Evolutionary conservation across 2,888 invertebrate genomes (phyloP).

Genomic region (Drosophila mimica): DNA sequence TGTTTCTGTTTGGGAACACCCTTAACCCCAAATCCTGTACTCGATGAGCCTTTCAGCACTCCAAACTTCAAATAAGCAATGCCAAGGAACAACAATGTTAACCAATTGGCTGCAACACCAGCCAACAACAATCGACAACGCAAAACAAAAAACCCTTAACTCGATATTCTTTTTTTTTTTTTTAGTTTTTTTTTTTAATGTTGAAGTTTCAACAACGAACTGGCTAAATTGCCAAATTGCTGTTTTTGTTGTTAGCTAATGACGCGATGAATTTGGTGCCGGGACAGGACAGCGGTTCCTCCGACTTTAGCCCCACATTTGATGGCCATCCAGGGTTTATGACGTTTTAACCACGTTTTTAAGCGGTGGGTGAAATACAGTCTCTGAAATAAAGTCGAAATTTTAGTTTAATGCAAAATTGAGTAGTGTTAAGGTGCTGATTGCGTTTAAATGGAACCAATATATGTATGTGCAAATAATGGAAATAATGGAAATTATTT

Average conservation of each 20-base stretch:
- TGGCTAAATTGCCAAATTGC: conserved; percentile 52
- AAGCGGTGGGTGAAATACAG: conserved; percentile 19
- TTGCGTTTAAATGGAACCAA: background rate
- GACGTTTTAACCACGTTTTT: conserved; percentile 58
- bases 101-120: conserved; percentile 34
- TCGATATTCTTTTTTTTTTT: conserved; percentile 4
- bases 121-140: conserved; percentile 2
- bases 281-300: conserved; percentile 21
- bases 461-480: background rate
- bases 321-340: conserved; percentile 46
- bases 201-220: conserved; percentile 25
- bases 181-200: background rate
- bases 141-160: conserved; percentile 21
- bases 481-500: background rate
- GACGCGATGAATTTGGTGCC: conserved; percentile 69
- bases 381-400: background rate
- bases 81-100: conserved; percentile 29
- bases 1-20: background rate
- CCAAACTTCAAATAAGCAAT: conserved; percentile 15
- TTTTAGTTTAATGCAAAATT: conserved; percentile 31
- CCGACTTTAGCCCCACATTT: conserved; percentile 16
- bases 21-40: background rate
- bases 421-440: conserved; percentile 2
- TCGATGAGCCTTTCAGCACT: conserved; percentile 11
- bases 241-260: conserved; percentile 60